Evolutionary conservation across 2,888 invertebrate species (phyloP), one percentile per base, ranked within the genome.

Genomic region (Tenthredo scrophulariae): DNA sequence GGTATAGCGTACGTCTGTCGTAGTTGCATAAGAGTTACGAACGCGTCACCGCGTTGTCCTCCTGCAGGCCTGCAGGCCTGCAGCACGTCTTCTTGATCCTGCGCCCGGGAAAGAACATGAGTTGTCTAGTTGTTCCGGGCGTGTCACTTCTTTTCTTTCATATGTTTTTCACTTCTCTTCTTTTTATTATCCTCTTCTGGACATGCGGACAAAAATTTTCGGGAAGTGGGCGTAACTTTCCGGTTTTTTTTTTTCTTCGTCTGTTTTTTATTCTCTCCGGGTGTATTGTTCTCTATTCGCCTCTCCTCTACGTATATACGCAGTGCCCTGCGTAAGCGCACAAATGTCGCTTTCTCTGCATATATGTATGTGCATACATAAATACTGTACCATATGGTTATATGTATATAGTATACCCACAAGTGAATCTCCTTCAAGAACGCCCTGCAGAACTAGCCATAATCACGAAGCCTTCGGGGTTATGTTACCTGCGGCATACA

Each of bases 191-290:
- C 22, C 40, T 83, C 46, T 33, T 26, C 67, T 83, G 67, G 83
- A 83, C 80, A 80, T n/a, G 70, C 33, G 83, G 83, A 83, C 83
- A 83, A 83, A 62, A 37, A 67, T 83, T 83, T 83, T 83, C 65
- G 82, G 82, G 83, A 83, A 83, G 83, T 83, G 83, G 83, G 83
- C 70, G 83, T 83, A 83, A 67, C 83, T 83, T 83, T 67, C 83
- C 83, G 83, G 83, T 83, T 67, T 83, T 10, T 70, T 79, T 62
- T 62, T 18, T 50, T 54, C 33, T 77, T 26, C 29, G 50, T 43
- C 13, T 40, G 43, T 22, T 43, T 75, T 46, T 75, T 75, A 18
- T 67, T 67, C 67, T 67, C 67, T 67, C 29, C 15, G 15, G 18
- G 29, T 37, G 46, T 70, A 83, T 83, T 83, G 83, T 83, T 83